Evolutionary conservation across 23 tunicate species (phyloP).

Genomic region (Styela plicata): DNA sequence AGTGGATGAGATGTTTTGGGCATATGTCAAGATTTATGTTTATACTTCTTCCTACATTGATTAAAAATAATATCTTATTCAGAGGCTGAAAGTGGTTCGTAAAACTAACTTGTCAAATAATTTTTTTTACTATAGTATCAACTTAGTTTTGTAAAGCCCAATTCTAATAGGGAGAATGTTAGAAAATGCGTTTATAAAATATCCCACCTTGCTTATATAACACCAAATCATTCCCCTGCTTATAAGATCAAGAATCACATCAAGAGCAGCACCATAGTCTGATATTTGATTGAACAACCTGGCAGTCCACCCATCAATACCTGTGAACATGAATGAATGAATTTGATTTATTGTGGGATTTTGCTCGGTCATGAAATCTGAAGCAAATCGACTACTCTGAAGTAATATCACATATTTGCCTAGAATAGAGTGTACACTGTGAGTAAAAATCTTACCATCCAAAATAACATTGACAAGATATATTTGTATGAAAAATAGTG

Average conservation of each 20-base stretch:
- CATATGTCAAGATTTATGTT: no score
- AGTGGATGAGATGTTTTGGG: no score
- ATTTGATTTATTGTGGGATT: background rate
- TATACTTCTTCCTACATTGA: no score
- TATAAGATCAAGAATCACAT: slow-evolving; percentile 63
- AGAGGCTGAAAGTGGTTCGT: no score
- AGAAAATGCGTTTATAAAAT: background rate
- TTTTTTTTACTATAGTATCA: no score
- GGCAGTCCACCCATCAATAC: slow-evolving; percentile 69
- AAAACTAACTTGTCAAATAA: no score
- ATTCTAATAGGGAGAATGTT: background rate
- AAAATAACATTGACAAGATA: slow-evolving; percentile 20
- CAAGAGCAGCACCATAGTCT: slow-evolving; percentile 61
- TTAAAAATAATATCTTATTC: no score
- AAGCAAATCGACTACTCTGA: no score
- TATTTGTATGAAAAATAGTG: background rate
- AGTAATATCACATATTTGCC: no score
- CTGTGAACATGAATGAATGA: slow-evolving; percentile 4
- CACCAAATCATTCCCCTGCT: slow-evolving; percentile 77
- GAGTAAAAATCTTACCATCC: slow-evolving; percentile 29
- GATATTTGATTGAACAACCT: slow-evolving; percentile 61
- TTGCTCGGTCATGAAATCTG: no score
- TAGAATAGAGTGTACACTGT: background rate
- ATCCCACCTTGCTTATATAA: slow-evolving; percentile 33
- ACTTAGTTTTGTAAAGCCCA: background rate